Base-by-base conservation (phyloP, 2,113 vertebrate genomes). In the Grallaria varia region DNA sequence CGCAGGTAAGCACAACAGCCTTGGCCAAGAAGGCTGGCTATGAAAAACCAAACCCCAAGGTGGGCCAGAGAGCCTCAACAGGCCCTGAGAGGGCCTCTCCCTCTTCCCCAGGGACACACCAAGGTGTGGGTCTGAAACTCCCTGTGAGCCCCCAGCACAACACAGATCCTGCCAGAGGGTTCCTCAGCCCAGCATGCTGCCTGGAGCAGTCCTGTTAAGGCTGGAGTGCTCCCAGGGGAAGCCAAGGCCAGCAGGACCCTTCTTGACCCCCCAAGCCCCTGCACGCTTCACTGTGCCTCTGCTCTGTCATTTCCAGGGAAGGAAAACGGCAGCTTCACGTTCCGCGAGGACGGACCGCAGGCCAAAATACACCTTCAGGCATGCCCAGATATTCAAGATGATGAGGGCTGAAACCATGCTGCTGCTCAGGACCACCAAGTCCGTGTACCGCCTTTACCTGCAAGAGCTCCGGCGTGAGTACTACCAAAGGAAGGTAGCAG, bases 101-200 rank as follows among this genome's bases (percentile, higher is more conserved):
- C 27, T 39, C 52, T 59, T 67, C 37, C 23, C 28, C 19, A 24
- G 19, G 5, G 33, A 50, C 14, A 44, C 0, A 1, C 4, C 53
- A 67, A 39, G 8, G 22, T 2, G 1, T 12, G 12, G 31, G 27
- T 8, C 37, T 44, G 33, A 74, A 58, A 67, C 8, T 6, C 8
- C 33, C 37, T 2, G 3, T 37, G 12, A 67, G 3, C 5, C 12
- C 23, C 44, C 23, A 37, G 12, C 18, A 27, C 0, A 1, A 67
- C 27, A 42, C 0, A 8, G 16, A 37, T 16, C 20, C 55, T 42
- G 66, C 31, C 8, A 5, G 24, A 50, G 56, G 45, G 16, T 52
- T 62, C 45, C 67, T 62, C 56, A 72, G 80, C 67, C 31, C 31
- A 42, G 5, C 2, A 16, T 19, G 67, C 45, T 35, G 47, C 35